Evolutionary conservation across 2,797 vertebrate species (phyloP).

Genomic region (Lerista edwardsae): DNA sequence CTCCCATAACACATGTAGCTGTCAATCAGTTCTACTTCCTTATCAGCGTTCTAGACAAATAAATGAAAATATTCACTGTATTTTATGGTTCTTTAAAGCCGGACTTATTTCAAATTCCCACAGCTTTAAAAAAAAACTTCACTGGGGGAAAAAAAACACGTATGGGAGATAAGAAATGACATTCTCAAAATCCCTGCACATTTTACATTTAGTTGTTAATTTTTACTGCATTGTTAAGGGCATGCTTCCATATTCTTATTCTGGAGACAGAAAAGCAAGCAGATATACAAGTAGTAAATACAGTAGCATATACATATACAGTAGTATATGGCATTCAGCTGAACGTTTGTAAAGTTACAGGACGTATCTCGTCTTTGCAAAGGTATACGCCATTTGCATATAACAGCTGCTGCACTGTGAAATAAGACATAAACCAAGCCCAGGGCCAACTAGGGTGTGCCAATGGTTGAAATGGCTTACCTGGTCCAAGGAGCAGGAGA

Average conservation of each 20-base stretch:
- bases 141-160: rapidly evolving
- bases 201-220: background rate
- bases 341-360: background rate
- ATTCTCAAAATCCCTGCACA: background rate
- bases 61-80: conserved; percentile 14
- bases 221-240: background rate
- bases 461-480: conserved; percentile 59
- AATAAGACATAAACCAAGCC: rapidly evolving
- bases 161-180: background rate
- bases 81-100: background rate
- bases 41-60: conserved; percentile 29
- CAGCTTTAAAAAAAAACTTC: background rate
- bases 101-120: background rate
- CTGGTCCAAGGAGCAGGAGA: conserved; percentile 65
- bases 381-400: rapidly evolving
- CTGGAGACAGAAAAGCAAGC: background rate
- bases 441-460: too few relatives aligned
- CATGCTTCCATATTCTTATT: background rate
- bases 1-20: conserved; percentile 35
- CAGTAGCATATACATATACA: too few relatives aligned
- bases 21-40: conserved; percentile 53
- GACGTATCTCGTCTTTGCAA: background rate
- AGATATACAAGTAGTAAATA: too few relatives aligned
- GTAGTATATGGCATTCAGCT: background rate
- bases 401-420: background rate